A percentile compares a stretch with the other conserved stretches of the same genome.
Evolutionary conservation across 1,140 invertebrate species (phyloP).

Genomic region (Drosophila kanapiae): DNA sequence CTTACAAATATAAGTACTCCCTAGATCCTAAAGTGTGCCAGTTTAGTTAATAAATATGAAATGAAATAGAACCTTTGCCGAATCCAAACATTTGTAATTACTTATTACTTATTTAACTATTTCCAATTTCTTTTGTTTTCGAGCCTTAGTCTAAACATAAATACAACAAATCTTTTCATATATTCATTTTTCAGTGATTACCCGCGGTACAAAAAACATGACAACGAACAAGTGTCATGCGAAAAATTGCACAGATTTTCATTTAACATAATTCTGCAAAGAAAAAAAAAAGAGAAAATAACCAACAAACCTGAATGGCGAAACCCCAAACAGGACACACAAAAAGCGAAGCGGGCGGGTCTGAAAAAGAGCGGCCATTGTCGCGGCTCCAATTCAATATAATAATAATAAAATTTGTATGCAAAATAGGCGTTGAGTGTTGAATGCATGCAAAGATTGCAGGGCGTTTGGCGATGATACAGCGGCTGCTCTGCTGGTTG

Average conservation of each 20-base stretch:
- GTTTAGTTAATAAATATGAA: not conserved
- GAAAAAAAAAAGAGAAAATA: conserved; percentile 20
- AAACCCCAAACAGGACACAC: conserved; percentile 33
- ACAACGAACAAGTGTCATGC: conserved; percentile 76
- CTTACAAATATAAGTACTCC: too few relatives aligned
- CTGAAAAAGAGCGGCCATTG: conserved; percentile 41
- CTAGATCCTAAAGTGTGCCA: not conserved
- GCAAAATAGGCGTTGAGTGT: conserved; percentile 82
- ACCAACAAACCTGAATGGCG: conserved; percentile 35
- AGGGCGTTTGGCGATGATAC: conserved; percentile 32
- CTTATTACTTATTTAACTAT: not conserved
- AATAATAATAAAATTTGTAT: conserved; percentile 84
- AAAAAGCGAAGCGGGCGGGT: conserved; percentile 29
- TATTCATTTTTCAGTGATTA: conserved; percentile 31
- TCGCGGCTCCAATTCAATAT: conserved; percentile 62
- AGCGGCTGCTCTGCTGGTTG: not conserved
- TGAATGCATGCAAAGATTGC: conserved; percentile 75
- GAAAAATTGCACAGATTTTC: conserved; percentile 74
- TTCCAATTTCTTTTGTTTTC: not conserved
- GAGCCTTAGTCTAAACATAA: not conserved
- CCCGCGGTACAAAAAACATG: conserved; percentile 61
- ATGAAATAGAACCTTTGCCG: not conserved
- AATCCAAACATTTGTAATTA: not conserved
- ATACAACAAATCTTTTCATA: conserved; percentile 7
- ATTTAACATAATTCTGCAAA: conserved; percentile 68